phyloP scores from a whole-genome alignment of 2,113 vertebrate genomes.

The Mobula hypostoma region DNA sequence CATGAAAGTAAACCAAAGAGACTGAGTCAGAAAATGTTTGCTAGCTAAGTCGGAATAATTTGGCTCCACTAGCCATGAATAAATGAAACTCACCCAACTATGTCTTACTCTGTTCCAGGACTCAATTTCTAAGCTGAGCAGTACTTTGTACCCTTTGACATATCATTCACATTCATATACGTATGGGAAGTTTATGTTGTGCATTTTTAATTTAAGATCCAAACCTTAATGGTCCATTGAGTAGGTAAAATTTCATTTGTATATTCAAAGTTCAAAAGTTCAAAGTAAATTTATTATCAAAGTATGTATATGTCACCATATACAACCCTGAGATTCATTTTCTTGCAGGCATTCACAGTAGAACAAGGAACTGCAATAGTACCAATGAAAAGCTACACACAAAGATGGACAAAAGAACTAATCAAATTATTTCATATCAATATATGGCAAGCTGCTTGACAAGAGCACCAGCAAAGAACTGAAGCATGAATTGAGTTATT shows the following conservation, averaged over 20 bases:
- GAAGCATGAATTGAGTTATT: not conserved
- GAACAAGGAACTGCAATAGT: no score
- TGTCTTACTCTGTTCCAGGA: not conserved
- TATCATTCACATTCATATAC: not conserved
- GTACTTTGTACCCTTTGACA: not conserved
- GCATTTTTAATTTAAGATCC: not conserved
- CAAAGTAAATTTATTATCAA: no score
- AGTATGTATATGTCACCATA: no score
- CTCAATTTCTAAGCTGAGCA: not conserved
- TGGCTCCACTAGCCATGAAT: not conserved
- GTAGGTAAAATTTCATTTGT: not conserved
- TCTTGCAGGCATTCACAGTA: no score
- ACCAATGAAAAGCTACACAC: no score
- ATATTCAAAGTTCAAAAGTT: not conserved
- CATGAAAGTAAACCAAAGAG: slow-evolving; percentile 1
- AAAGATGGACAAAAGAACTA: not conserved
- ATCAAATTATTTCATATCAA: not conserved
- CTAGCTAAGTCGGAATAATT: not conserved
- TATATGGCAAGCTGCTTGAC: not conserved
- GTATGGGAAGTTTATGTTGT: not conserved
- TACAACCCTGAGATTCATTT: no score
- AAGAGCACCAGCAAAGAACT: not conserved
- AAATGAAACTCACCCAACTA: not conserved
- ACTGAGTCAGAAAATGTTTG: not conserved
- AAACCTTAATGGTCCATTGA: not conserved